Base-by-base conservation (phyloP, 2,113 vertebrate species). In the Atractosteus spatula region DNA sequence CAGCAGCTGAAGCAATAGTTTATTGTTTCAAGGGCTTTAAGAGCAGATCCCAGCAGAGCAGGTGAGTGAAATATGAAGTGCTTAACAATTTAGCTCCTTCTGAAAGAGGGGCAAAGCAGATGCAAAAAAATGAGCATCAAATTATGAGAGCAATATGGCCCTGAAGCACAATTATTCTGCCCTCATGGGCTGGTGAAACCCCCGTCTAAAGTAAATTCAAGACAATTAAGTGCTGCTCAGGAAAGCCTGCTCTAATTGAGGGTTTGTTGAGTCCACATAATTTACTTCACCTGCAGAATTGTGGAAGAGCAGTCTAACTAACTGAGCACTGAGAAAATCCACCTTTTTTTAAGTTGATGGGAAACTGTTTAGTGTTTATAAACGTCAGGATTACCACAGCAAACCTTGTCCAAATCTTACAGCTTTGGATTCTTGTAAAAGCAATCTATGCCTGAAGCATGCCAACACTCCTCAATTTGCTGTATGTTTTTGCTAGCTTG, bases 11-110 rank as follows among this genome's bases (percentile, higher is more conserved):
- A 83, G 51, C 66, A 72, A 82, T 76, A 70, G 41, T 16, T 51
- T 76, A 76, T 84, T 85, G 81, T 71, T 64, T 61, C 75, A 73
- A 69, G 78, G 85, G 84, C 82, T 85, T 83, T 82, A 88, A 80
- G 82, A 79, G 56, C 76, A 70, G 11, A 5, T 68, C 29, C 57
- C 66, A 69, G 12, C 0, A 0, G 69, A 65, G 62, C n/a, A 77
- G 75, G 73, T 73, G 44, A 41, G 42, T 45, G 59, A 45, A 43
- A 14, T n/a, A 47, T 68, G 12, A 16, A 29, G 29, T 29, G 47
- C 68, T 70, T 64, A 57, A 55, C 12, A 59, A 6, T 59, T 59
- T 51, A 62, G 41, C 45, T 74, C 72, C 68, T 62, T 61, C 11
- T 57, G 64, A 51, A 51, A 51, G 47, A 51, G 54, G 71, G 65